These are phyloP conservation scores for Pangasius krempfi DNA, from an alignment of 2,797 vertebrate genomes.

Conservation along the genomic window DNA sequence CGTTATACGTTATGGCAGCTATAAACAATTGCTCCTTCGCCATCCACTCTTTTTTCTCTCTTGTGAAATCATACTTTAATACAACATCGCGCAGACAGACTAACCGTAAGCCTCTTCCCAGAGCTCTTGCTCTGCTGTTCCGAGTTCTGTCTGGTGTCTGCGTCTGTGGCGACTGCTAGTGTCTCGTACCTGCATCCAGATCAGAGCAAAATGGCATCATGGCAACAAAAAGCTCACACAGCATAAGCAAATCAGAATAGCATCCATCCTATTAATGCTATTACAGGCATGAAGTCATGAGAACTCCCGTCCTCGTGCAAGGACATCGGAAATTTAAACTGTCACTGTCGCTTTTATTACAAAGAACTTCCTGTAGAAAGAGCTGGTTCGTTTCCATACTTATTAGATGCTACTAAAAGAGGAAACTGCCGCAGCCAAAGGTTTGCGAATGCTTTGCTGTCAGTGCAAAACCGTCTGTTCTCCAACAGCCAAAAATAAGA, in stretches of 20 bases:
- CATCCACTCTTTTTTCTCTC: too few species aligned
- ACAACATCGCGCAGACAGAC: not conserved
- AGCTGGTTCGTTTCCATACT: not conserved
- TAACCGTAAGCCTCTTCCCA: conserved; percentile 53
- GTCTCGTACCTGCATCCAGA: conserved; percentile 86
- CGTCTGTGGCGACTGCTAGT: conserved; percentile 95
- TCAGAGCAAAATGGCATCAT: not conserved
- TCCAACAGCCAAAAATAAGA: conserved; percentile 1
- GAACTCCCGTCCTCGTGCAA: not conserved
- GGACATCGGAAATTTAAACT: not conserved
- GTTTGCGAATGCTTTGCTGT: not conserved
- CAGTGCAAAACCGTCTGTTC: not conserved
- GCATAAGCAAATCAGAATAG: not conserved
- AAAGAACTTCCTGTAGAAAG: conserved; percentile 14
- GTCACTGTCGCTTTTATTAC: not conserved
- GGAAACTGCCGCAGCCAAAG: not conserved
- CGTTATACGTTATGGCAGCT: not conserved
- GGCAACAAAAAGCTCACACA: not conserved
- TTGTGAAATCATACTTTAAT: not conserved
- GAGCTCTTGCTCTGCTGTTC: conserved; percentile 80
- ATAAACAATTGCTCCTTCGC: not conserved
- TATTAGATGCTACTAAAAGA: not conserved
- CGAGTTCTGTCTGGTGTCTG: conserved; percentile 84
- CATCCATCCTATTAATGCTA: not conserved
- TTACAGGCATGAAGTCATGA: conserved; percentile 26